phyloP scores from a whole-genome alignment of 2,113 vertebrate genomes.

The Rhabdornis inornatus region DNA sequence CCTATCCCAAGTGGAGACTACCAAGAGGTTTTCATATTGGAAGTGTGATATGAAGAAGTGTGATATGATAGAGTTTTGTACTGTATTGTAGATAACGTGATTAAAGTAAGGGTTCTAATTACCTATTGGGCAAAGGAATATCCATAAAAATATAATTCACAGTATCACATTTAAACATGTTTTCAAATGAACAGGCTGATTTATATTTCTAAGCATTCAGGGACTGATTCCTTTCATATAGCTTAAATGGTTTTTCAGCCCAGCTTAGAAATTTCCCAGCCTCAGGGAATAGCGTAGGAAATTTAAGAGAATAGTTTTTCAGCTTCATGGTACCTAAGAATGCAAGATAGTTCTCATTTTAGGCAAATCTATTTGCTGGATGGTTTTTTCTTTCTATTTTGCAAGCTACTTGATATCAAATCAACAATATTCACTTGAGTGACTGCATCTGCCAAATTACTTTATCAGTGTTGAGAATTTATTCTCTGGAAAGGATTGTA shows the following conservation, averaged over 20 bases:
- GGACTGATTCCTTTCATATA: background rate
- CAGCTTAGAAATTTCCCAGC: background rate
- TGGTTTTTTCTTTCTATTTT: background rate
- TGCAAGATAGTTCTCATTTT: background rate
- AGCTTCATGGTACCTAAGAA: background rate
- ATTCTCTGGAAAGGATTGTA: background rate
- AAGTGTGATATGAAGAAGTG: background rate
- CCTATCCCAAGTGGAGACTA: background rate
- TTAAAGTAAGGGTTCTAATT: background rate
- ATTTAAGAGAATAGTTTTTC: background rate
- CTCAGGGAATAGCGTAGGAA: background rate
- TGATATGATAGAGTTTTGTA: background rate
- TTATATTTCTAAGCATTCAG: background rate
- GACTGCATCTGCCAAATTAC: background rate
- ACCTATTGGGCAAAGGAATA: background rate
- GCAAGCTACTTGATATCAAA: background rate
- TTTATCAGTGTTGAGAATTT: background rate
- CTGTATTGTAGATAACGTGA: background rate
- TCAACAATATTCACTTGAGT: background rate
- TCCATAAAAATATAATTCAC: background rate
- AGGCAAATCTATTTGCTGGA: background rate
- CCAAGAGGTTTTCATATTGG: background rate
- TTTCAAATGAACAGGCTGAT: background rate
- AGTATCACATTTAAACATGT: background rate
- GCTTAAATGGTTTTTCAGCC: background rate